These are phyloP conservation scores for Neoscelio sp. DNA, from an alignment of 2,888 invertebrate species.

Conservation along the genomic window DNA sequence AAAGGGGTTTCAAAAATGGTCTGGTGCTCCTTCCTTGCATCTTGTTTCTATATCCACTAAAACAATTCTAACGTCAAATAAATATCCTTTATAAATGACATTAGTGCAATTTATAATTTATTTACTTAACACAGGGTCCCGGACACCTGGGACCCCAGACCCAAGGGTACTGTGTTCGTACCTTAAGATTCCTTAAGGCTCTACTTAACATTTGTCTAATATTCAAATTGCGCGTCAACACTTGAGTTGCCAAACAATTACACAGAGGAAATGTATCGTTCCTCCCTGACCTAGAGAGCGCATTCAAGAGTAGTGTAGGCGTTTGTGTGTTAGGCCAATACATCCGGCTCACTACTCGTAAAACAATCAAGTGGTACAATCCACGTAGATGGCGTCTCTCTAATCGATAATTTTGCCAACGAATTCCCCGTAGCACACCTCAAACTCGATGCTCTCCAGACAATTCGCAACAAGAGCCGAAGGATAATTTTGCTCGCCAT, in stretches of 20 bases:
- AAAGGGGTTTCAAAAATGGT: too few species aligned
- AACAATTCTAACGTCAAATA: too few species aligned
- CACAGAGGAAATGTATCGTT: slow-evolving; percentile 20
- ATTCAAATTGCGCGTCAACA: slow-evolving; percentile 26
- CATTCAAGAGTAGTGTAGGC: slow-evolving; percentile 34
- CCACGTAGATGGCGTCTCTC: slow-evolving; percentile 21
- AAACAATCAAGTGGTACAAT: slow-evolving; percentile 49
- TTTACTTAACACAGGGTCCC: too few species aligned
- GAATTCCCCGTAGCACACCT: slow-evolving; percentile 1
- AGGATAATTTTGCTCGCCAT: slow-evolving; percentile 25
- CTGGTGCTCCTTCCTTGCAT: too few species aligned
- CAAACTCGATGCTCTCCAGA: slow-evolving; percentile 34
- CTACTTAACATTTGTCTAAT: slow-evolving; percentile 42
- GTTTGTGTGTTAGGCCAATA: slow-evolving; percentile 17
- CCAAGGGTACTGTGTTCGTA: too few species aligned
- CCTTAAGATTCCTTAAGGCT: too few species aligned
- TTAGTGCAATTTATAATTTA: too few species aligned
- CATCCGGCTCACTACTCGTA: slow-evolving; percentile 31
- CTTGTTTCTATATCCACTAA: too few species aligned
- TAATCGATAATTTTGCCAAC: slow-evolving; percentile 43
- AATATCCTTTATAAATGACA: too few species aligned
- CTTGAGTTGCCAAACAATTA: slow-evolving; percentile 43
- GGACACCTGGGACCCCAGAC: too few species aligned
- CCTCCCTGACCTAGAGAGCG: slow-evolving; percentile 44
- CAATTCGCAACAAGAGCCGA: background rate